Conservation (phyloP, 2,888 invertebrate genomes). For the Diarsia rubi region DNA sequence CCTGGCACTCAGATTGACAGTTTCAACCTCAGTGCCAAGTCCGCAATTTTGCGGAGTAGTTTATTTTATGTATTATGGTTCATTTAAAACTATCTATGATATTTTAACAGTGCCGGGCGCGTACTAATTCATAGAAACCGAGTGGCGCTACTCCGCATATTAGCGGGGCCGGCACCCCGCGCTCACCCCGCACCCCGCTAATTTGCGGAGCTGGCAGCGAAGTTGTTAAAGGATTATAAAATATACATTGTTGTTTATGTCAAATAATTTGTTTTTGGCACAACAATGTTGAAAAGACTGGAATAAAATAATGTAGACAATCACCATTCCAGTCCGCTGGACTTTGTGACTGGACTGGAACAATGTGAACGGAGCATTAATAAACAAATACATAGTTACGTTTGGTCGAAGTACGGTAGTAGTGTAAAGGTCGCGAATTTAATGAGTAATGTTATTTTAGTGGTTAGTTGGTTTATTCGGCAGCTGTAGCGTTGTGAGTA, state of each 20-base stretch:
- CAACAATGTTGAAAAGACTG: neutral
- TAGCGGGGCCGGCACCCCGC: too few relatives aligned
- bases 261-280: neutral
- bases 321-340: neutral
- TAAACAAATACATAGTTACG: slow-evolving; percentile 29
- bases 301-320: neutral
- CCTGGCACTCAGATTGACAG: too few relatives aligned
- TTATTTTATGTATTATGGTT: too few relatives aligned
- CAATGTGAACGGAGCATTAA: neutral
- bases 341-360: neutral
- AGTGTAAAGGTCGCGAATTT: slow-evolving; percentile 62
- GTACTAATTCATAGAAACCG: too few relatives aligned
- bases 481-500: slow-evolving; percentile 63
- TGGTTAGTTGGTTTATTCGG: slow-evolving; percentile 59
- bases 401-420: slow-evolving; percentile 43
- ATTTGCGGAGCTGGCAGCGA: too few relatives aligned
- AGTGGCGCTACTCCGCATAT: too few relatives aligned
- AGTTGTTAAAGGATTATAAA: too few relatives aligned
- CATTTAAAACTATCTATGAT: too few relatives aligned
- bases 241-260: neutral
- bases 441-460: slow-evolving; percentile 64
- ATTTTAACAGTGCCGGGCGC: too few relatives aligned
- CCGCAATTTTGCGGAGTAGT: too few relatives aligned
- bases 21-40: too few relatives aligned
- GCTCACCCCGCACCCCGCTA: too few relatives aligned